Percentiles rank a stretch among this genome's conserved stretches.
These are phyloP conservation scores for Rostratula benghalensis DNA, from an alignment of 2,113 vertebrate species.

Conservation along the genomic window DNA sequence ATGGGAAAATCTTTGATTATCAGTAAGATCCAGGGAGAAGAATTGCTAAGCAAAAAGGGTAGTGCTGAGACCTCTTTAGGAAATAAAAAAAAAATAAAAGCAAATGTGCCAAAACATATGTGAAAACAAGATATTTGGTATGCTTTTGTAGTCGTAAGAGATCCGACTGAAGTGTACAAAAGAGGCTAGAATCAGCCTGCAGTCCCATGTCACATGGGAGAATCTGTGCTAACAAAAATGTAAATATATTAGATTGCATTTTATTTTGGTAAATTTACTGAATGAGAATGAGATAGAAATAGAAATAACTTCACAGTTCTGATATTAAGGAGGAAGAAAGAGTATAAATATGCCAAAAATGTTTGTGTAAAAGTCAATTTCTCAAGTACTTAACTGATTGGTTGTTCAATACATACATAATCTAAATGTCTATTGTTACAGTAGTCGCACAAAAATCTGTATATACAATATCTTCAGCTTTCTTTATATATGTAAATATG, in stretches of 20 bases:
- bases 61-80: not conserved
- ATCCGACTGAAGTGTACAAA: not conserved
- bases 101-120: not conserved
- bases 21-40: not conserved
- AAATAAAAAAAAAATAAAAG: not conserved
- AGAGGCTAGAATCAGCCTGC: not conserved
- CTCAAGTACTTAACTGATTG: not conserved
- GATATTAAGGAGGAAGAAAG: not conserved
- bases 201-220: not conserved
- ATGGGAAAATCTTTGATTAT: not conserved
- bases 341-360: not conserved
- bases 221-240: not conserved
- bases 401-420: not conserved
- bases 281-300: not conserved
- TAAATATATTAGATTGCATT: not conserved
- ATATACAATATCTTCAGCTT: not conserved
- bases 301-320: not conserved
- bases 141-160: not conserved
- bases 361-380: not conserved
- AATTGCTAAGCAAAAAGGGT: not conserved
- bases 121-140: not conserved
- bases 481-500: not conserved
- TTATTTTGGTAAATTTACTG: not conserved
- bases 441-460: not conserved
- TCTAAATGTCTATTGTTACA: not conserved